Percentiles rank a stretch among this genome's conserved stretches.
Conservation (phyloP, 1,140 invertebrate genomes). For the Idris sp. region DNA sequence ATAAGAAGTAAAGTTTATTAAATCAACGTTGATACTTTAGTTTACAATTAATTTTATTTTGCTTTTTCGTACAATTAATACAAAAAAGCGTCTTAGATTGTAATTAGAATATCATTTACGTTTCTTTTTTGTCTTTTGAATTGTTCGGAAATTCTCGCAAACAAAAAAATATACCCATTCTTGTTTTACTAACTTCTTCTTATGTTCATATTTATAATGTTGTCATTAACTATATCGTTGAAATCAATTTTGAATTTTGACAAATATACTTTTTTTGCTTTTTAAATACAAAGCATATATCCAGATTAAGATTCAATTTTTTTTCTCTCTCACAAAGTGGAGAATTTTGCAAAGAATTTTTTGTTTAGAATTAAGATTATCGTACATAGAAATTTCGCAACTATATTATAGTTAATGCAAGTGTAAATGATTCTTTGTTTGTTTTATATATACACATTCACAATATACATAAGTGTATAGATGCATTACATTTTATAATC, state of each 20-base stretch:
- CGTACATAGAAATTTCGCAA: conserved; percentile 51
- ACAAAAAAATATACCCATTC: conserved; percentile 53
- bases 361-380: conserved; percentile 42
- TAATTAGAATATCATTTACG: conserved; percentile 34
- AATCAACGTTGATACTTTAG: too few species aligned
- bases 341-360: conserved; percentile 26
- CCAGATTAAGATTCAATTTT: too few species aligned
- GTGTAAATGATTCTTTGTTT: conserved; percentile 36
- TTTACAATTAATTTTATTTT: conserved; percentile 51
- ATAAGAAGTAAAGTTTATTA: too few species aligned
- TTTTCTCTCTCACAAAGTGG: too few species aligned
- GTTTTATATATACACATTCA: conserved; percentile 60
- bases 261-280: too few species aligned
- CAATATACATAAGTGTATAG: conserved; percentile 54
- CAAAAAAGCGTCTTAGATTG: conserved; percentile 48
- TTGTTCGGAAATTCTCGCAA: conserved; percentile 39
- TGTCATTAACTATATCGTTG: too few species aligned
- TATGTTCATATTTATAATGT: conserved; percentile 28
- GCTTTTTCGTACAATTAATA: conserved; percentile 57
- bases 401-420: conserved; percentile 37
- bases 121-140: conserved; percentile 28
- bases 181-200: conserved; percentile 33
- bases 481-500: conserved; percentile 53
- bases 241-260: too few species aligned
- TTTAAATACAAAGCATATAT: too few species aligned